Percentiles rank a stretch among this genome's conserved stretches.
These are phyloP conservation scores for Stegostoma tigrinum DNA, from an alignment of 2,113 vertebrate genomes.

Conservation along the genomic window DNA sequence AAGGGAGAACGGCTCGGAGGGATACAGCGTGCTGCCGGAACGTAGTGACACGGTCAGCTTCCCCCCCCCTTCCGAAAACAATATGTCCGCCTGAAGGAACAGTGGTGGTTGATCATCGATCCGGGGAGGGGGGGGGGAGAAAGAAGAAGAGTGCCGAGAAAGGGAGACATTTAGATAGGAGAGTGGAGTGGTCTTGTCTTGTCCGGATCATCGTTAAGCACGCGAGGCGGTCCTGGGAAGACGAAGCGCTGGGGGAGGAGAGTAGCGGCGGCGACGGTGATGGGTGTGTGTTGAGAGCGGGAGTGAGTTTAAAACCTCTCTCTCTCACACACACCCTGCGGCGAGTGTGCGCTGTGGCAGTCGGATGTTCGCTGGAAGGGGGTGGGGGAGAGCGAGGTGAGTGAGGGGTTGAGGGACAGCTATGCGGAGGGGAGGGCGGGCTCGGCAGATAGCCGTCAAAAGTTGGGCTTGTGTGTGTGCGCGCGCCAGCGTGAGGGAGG, in stretches of 20 bases:
- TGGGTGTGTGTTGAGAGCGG: neutral
- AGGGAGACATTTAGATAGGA: neutral
- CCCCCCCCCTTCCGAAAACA: neutral
- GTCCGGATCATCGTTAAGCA: no score
- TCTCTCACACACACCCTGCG: neutral
- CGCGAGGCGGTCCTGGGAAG: no score
- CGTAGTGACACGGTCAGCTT: neutral
- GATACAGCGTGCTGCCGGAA: neutral
- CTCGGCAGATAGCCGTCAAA: conserved; percentile 12
- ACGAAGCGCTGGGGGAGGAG: no score
- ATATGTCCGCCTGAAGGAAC: neutral
- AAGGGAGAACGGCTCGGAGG: neutral
- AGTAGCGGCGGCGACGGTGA: neutral
- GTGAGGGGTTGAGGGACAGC: neutral
- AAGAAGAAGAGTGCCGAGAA: conserved; percentile 37
- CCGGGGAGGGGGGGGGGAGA: neutral
- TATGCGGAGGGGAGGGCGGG: conserved; percentile 36
- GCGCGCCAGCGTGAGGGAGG: conserved; percentile 35
- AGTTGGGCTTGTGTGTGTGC: conserved; percentile 36
- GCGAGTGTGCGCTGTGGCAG: neutral
- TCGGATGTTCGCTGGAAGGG: neutral
- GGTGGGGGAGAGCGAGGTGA: conserved; percentile 23
- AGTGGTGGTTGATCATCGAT: neutral
- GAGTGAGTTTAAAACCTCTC: neutral
- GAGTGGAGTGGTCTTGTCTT: neutral